Conservation (phyloP, 2,797 vertebrate species). For the Acanthiza pusilla region DNA sequence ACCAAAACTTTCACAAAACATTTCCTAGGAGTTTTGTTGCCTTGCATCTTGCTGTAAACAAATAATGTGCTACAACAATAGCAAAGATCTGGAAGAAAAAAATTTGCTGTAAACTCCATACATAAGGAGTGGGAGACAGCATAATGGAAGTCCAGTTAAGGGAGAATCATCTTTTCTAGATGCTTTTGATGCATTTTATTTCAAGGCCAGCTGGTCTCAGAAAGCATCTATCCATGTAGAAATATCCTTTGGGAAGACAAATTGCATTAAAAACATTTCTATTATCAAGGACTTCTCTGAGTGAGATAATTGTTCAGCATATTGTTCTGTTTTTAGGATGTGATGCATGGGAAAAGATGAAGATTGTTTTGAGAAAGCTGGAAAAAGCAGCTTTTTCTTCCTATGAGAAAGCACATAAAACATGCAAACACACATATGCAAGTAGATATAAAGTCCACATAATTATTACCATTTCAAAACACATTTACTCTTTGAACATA, state of each 20-base stretch:
- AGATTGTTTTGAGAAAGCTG: slow-evolving; percentile 34
- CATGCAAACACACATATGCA: neutral
- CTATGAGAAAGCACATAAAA: neutral
- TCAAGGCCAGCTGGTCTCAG: neutral
- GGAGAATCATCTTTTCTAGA: neutral
- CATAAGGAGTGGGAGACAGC: neutral
- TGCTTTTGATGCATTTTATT: neutral
- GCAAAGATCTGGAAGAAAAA: neutral
- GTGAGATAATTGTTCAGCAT: neutral
- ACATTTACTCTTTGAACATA: neutral
- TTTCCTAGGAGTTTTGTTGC: neutral
- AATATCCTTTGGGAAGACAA: neutral
- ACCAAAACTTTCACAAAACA: neutral
- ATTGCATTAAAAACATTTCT: slow-evolving; percentile 18
- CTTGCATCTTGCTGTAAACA: neutral
- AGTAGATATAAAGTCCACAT: neutral
- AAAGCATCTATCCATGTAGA: neutral
- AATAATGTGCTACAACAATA: neutral
- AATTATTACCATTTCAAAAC: neutral
- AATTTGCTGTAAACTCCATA: neutral
- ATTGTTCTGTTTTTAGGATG: slow-evolving; percentile 2
- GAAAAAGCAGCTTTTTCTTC: neutral
- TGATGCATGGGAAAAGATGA: neutral
- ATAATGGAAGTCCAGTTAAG: neutral
- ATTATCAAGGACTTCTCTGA: slow-evolving; percentile 8